Percentiles rank a stretch among this genome's conserved stretches.
Conservation (phyloP, 2,888 invertebrate genomes). For the Linyphia triangularis region DNA sequence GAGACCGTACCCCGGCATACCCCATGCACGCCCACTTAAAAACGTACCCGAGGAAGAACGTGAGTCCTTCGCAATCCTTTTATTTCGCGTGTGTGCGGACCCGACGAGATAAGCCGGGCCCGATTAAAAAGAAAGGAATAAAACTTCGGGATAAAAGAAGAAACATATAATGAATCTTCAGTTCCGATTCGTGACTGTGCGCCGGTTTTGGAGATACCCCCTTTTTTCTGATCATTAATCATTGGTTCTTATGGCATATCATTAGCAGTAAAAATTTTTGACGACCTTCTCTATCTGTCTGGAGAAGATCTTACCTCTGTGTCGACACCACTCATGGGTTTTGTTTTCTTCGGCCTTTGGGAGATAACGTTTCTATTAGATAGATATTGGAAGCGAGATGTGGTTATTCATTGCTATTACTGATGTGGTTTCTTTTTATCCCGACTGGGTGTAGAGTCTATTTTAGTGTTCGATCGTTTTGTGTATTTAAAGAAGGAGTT, state of each 20-base stretch:
- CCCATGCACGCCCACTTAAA: conserved; percentile 31
- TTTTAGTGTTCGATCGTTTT: background rate
- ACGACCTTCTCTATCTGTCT: conserved; percentile 2
- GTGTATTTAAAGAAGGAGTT: background rate
- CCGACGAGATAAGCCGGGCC: conserved; percentile 33
- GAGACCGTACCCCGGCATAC: background rate
- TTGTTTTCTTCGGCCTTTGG: background rate
- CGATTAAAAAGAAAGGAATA: conserved; percentile 22
- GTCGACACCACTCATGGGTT: background rate
- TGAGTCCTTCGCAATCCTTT: conserved; percentile 41
- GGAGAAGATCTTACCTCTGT: background rate
- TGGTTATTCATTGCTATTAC: background rate
- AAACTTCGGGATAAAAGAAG: background rate
- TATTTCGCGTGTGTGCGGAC: conserved; percentile 32
- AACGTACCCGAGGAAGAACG: background rate
- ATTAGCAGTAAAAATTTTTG: conserved; percentile 33
- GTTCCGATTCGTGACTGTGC: conserved; percentile 49
- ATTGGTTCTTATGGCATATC: conserved; percentile 53
- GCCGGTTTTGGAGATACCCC: background rate
- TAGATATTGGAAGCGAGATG: background rate
- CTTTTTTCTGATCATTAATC: conserved; percentile 54
- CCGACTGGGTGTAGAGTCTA: background rate
- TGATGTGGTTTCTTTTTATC: too few relatives aligned
- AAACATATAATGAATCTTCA: background rate
- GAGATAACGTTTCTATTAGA: background rate